Evolutionary conservation across 2,888 invertebrate genomes (phyloP), one percentile per base, ranked within the genome.

Genomic region (Epicampocera succincta): DNA sequence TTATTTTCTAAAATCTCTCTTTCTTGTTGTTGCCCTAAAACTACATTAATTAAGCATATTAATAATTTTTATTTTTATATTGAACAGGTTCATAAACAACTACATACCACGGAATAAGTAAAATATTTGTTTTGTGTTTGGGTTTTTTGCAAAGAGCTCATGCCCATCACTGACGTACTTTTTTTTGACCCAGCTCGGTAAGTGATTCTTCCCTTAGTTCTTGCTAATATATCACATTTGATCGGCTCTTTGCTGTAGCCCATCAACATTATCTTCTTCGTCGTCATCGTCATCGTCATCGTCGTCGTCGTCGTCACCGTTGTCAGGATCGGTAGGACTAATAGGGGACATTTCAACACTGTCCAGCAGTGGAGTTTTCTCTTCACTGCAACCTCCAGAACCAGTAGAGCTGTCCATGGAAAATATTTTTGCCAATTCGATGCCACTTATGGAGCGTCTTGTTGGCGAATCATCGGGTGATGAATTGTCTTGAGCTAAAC

Each of bases 301-400:
- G 21, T 76, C 74, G 15, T 75, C 80, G 13, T 86, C 85, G 19
- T 76, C 87, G 68, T 87, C 8, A 33, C 8, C 87, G 25, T 87
- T 85, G 17, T 89, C 87, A 54, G 89, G 87, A 83, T 90, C 90
- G 56, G 89, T 90, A 85, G 91, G 91, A 87, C 90, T 91, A 33
- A 91, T 90, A 17, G 90, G 90, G 40, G 91, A 91, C 90, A 91
- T 90, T 85, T 91, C 91, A 80, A 91, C 91, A 84, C 90, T 90
- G 81, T 91, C 91, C 73, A 91, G 87, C 42, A 91, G 86, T 50
- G 91, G 91, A 11, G 90, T 91, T 84, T 91, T 91, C 85, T 91
- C 91, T 84, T 91, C 91, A 80, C 88, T 89, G 85, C 89, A 89
- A 80, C 74, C 78, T 6, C 88, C 87, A 84, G 89, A 88, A 40